Conservation (phyloP, 2,797 vertebrate species). For the Anguilla pacifica region DNA sequence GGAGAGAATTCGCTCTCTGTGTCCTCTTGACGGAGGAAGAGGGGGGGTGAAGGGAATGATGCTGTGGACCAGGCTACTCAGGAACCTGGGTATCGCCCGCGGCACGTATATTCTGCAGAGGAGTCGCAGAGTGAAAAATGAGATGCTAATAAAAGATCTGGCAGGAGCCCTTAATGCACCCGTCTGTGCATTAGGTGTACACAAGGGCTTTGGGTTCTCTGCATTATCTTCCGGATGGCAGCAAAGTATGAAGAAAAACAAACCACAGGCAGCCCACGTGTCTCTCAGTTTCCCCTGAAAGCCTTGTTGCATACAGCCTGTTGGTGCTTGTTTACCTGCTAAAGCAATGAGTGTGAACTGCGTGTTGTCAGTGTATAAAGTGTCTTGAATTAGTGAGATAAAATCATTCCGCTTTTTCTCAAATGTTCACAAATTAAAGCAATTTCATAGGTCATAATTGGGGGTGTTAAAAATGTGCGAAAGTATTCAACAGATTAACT, state of each 20-base stretch:
- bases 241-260: background rate
- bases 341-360: background rate
- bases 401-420: background rate
- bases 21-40: conserved; percentile 20
- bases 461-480: background rate
- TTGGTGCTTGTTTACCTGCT: background rate
- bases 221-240: background rate
- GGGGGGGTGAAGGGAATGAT: conserved; percentile 19
- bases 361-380: background rate
- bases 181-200: conserved; percentile 33
- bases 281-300: conserved; percentile 11
- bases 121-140: conserved; percentile 30
- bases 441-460: background rate
- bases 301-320: background rate
- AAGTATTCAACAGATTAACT: background rate
- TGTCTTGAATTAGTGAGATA: background rate
- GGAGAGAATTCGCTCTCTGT: conserved; percentile 1
- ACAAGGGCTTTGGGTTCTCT: conserved; percentile 13
- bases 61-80: conserved; percentile 22
- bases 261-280: background rate
- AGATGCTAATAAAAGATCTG: conserved; percentile 41
- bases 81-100: conserved; percentile 12
- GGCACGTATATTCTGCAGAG: background rate
- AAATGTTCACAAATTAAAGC: background rate
- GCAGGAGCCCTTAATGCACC: conserved; percentile 31